Percentiles rank a stretch among this genome's conserved stretches.
Evolutionary conservation across 2,888 invertebrate species (phyloP).

Genomic region (Drosophila nr. medialis): DNA sequence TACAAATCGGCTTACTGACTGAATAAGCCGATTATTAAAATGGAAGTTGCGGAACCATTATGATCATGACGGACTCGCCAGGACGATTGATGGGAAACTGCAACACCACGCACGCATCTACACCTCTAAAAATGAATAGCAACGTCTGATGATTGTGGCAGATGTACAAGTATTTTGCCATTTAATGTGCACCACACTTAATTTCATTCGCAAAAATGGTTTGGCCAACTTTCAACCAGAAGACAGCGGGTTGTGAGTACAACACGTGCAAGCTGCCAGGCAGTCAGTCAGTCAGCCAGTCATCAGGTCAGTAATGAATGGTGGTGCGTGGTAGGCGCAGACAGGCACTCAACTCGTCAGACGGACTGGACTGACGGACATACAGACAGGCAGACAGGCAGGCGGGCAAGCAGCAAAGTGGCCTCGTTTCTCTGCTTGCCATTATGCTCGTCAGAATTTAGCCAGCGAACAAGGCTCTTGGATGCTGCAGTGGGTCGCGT

Average conservation of each 20-base stretch:
- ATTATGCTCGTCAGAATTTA: conserved; percentile 24
- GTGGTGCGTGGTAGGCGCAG: conserved; percentile 14
- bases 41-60: neutral
- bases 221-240: conserved; percentile 50
- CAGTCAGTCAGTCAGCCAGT: neutral
- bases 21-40: conserved; percentile 25
- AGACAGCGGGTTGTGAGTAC: conserved; percentile 47
- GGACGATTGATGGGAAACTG: neutral
- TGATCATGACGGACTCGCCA: neutral
- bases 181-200: conserved; percentile 56
- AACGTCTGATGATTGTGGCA: neutral
- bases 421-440: conserved; percentile 27
- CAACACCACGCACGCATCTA: neutral
- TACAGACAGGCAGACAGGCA: neutral
- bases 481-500: conserved; percentile 10
- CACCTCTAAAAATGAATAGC: neutral
- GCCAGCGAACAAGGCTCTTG: conserved; percentile 20
- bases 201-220: conserved; percentile 47
- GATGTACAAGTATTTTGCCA: conserved; percentile 17
- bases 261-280: conserved; percentile 27
- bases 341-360: neutral
- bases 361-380: neutral
- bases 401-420: conserved; percentile 14
- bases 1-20: conserved; percentile 40
- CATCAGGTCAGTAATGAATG: conserved; percentile 42